Evolutionary conservation across 1,140 invertebrate genomes (phyloP).

Genomic region (Procambarus clarkii): DNA sequence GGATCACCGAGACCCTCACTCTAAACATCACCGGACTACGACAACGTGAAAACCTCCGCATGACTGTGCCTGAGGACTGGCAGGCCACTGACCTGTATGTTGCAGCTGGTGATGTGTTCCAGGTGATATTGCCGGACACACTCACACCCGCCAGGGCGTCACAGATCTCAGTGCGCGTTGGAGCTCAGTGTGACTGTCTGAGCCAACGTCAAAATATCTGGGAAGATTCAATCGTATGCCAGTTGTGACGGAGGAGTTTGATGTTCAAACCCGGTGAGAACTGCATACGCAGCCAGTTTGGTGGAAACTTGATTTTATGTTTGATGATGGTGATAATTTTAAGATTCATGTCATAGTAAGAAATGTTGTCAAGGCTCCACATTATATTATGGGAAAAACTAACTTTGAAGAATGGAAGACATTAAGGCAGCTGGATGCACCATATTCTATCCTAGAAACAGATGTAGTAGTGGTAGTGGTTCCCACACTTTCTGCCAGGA

Average conservation of each 20-base stretch:
- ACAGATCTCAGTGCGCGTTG: conserved; percentile 49
- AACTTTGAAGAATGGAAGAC: neutral
- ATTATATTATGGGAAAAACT: conserved; percentile 22
- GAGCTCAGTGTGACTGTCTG: conserved; percentile 32
- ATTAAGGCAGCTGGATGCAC: conserved; percentile 15
- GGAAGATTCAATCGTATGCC: conserved; percentile 30
- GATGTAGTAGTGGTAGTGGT: conserved; percentile 20
- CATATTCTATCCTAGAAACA: conserved; percentile 30
- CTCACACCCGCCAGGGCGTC: neutral
- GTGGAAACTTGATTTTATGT: conserved; percentile 46
- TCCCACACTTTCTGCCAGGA: conserved; percentile 11
- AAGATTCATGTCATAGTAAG: too few species aligned
- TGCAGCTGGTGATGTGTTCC: conserved; percentile 16
- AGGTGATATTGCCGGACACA: conserved; percentile 10
- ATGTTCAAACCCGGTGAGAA: conserved; percentile 30
- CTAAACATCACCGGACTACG: neutral
- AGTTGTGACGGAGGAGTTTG: conserved; percentile 41
- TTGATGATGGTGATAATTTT: conserved; percentile 4
- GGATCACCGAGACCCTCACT: neutral
- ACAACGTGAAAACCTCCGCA: conserved; percentile 32
- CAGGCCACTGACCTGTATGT: conserved; percentile 42
- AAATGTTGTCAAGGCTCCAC: neutral
- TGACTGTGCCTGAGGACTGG: conserved; percentile 46
- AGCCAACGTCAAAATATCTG: conserved; percentile 7
- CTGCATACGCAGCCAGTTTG: conserved; percentile 41